Evolutionary conservation across 2,113 vertebrate genomes (phyloP).

Genomic region (Muntiacus reevesi): DNA sequence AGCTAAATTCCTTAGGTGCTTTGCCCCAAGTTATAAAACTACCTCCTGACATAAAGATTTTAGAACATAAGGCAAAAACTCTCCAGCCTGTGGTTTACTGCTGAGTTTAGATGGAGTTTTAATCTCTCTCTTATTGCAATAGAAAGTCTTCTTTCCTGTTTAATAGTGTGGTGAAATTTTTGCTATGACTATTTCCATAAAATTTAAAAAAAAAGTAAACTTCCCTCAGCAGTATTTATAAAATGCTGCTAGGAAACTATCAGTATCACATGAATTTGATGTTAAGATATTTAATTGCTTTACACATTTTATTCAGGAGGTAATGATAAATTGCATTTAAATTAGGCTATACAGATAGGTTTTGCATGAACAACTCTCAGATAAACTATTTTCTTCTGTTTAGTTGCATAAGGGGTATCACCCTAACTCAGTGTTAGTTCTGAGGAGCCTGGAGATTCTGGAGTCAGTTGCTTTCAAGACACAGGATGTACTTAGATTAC

Average conservation of each 20-base stretch:
- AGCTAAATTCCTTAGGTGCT: neutral
- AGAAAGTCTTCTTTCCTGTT: neutral
- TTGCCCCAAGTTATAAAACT: neutral
- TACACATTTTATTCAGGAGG: slow-evolving; percentile 66
- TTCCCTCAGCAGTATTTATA: slow-evolving; percentile 35
- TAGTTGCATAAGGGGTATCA: neutral
- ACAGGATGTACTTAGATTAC: neutral
- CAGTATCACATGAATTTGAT: slow-evolving; percentile 52
- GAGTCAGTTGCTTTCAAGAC: neutral
- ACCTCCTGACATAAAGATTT: neutral
- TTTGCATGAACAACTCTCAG: neutral
- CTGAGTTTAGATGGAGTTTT: neutral
- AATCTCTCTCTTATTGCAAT: neutral
- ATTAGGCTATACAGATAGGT: neutral
- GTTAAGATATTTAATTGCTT: slow-evolving; percentile 60
- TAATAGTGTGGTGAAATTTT: neutral
- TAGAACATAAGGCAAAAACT: neutral
- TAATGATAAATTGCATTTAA: neutral
- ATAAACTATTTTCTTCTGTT: neutral
- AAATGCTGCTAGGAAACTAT: slow-evolving; percentile 56
- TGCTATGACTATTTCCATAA: neutral
- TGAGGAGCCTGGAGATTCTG: neutral
- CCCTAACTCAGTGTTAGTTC: neutral
- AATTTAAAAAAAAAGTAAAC: slow-evolving; percentile 34
- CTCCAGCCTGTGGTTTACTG: neutral